phyloP scores from a whole-genome alignment of 2,888 invertebrate species.

The Malacosoma neustria region DNA sequence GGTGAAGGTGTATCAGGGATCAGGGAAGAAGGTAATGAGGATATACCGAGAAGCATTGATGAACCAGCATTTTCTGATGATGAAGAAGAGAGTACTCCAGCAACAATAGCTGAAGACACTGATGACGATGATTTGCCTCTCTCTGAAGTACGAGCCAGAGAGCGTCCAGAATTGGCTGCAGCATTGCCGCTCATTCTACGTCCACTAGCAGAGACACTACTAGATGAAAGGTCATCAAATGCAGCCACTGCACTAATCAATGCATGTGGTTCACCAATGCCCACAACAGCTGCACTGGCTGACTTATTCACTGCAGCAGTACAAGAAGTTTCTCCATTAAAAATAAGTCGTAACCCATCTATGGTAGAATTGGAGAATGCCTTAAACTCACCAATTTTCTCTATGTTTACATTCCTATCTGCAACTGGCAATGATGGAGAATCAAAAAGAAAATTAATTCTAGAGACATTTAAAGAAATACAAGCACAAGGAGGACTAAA shows the following conservation, averaged over 20 bases:
- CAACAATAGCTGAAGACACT: constrained; percentile 74
- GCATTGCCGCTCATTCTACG: constrained; percentile 57
- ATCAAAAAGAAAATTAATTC: constrained; percentile 85
- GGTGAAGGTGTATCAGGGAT: constrained; percentile 67
- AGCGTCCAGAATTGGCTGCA: constrained; percentile 73
- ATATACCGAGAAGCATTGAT: constrained; percentile 59
- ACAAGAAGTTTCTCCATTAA: constrained; percentile 67
- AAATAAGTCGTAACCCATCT: constrained; percentile 62
- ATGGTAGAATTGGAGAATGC: constrained; percentile 77
- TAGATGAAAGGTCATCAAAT: constrained; percentile 53
- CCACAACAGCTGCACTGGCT: constrained; percentile 53
- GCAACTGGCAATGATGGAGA: constrained; percentile 78
- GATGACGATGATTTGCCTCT: constrained; percentile 86
- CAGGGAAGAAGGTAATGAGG: constrained; percentile 57
- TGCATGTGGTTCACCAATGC: constrained; percentile 51
- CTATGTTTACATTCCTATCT: constrained; percentile 89
- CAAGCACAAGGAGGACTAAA: constrained; percentile 78
- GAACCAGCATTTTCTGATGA: constrained; percentile 91
- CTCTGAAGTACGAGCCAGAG: constrained; percentile 82
- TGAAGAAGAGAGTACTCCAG: constrained; percentile 78
- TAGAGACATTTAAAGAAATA: constrained; percentile 88
- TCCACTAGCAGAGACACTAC: constrained; percentile 57
- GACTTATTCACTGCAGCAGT: constrained; percentile 60
- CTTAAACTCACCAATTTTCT: constrained; percentile 87
- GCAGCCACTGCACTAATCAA: constrained; percentile 53